Percentiles rank a stretch among this genome's conserved stretches.
These are phyloP conservation scores for Plagodis pulveraria DNA, from an alignment of 2,888 invertebrate genomes.

Conservation along the genomic window DNA sequence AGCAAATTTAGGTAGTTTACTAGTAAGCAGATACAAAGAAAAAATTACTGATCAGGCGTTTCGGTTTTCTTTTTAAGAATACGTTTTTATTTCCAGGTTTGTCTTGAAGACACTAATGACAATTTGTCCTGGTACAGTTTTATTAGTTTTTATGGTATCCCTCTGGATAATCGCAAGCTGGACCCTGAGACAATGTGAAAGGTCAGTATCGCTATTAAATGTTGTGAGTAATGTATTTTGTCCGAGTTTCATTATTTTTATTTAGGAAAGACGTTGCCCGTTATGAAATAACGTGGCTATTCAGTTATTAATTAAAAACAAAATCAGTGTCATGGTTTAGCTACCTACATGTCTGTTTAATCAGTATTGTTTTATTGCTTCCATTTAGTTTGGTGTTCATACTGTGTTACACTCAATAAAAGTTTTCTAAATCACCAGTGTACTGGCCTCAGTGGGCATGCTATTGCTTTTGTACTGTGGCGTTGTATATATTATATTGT, in stretches of 20 bases:
- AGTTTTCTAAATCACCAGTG: slow-evolving; percentile 59
- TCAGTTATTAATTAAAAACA: slow-evolving; percentile 10
- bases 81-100: slow-evolving; percentile 83
- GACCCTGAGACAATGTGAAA: slow-evolving; percentile 99
- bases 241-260: slow-evolving; percentile 42
- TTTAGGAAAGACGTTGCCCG: slow-evolving; percentile 30
- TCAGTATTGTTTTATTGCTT: slow-evolving; percentile 65
- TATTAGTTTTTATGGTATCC: slow-evolving; percentile 99
- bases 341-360: slow-evolving; percentile 43
- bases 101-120: slow-evolving; percentile 99
- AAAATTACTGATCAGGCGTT: too few relatives aligned
- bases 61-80: too few relatives aligned
- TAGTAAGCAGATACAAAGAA: too few relatives aligned
- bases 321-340: slow-evolving; percentile 17
- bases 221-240: slow-evolving; percentile 45
- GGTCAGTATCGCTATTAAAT: slow-evolving; percentile 86
- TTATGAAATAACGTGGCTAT: slow-evolving; percentile 24
- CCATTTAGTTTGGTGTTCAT: slow-evolving; percentile 59
- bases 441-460: slow-evolving; percentile 77
- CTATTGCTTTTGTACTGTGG: slow-evolving; percentile 80
- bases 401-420: slow-evolving; percentile 53
- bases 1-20: too few relatives aligned
- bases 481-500: slow-evolving; percentile 62
- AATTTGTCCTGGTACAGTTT: slow-evolving; percentile 98
- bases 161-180: slow-evolving; percentile 99